Evolutionary conservation across 2,113 vertebrate species (phyloP), one percentile per base, ranked within the genome.

Genomic region (Melanotaenia duboulayi): DNA sequence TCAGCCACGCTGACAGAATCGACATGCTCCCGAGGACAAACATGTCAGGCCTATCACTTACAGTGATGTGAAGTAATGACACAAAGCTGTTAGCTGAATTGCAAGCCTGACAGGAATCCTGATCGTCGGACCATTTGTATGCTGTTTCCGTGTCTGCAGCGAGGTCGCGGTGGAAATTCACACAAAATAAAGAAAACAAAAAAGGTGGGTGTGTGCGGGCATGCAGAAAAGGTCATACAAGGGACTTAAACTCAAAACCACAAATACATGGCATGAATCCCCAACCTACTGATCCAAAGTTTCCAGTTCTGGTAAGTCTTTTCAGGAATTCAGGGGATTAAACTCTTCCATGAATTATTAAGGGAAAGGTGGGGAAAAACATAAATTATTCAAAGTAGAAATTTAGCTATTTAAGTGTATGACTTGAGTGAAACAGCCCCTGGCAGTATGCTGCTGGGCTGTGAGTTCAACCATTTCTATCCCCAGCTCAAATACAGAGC

Each of bases 181-280:
- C 50, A 54, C 3, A 35, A 7, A 35, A 35, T 4, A 35, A 35
- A 9, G 8, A 35, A 9, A 35, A 35, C 4, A 35, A 65, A 40
- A 44, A 32, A 65, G 59, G 59, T 16, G 12, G 13, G 35, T 19
- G 63, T 6, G 22, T 39, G 35, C 19, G 65, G 55, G 3, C 81
- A 82, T 84, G 85, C 85, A 60, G 71, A 49, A 81, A 81, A 87
- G 78, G 85, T 90, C 72, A 63, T 19, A 48, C 65, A 23, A 48
- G 39, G 16, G 66, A 49, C 62, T 69, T 7, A 1, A 67, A 81
- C 76, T 74, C 28, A 28, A 28, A 28, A 28, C 67, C 69, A 64
- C 72, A 73, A 65, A 75, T 58, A 80, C 76, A 67, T 65, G 67
- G 56, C 83, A 64, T 81, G 80, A 80, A 76, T 9, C 74, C 70